Base-by-base conservation (phyloP, 2,888 invertebrate species). In the Rhyacophila evoluta region DNA sequence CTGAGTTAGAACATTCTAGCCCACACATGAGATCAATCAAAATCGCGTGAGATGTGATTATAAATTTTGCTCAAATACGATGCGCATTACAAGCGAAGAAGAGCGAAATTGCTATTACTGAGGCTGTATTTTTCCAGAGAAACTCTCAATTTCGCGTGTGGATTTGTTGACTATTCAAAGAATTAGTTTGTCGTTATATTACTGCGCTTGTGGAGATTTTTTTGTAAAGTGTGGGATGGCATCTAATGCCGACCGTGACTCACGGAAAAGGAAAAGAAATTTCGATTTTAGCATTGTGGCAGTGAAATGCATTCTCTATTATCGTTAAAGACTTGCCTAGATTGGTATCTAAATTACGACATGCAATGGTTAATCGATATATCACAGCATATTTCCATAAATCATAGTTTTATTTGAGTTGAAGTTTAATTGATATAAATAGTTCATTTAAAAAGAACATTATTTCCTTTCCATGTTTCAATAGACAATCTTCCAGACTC, bases 201-300 rank as follows among this genome's bases (percentile, higher is more conserved):
- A 55, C 1, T 41, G 39, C 6, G 12, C 25, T 55, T 55, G 6
- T 41, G 6, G 19, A 19, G 19, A 41, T 55, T 55, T 55, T 55
- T 55, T 3, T 55, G 25, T 19, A 19, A n/a, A n/a, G 55, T 55
- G 55, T 25, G 19, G 55, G 55, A 25, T 55, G 55, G 55, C 55
- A 55, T 55, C 19, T 55, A 19, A 55, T 55, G 25, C 19, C 15
- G 19, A 19, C 55, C 55, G 55, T 55, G 55, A 55, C 55, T 55
- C 55, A 55, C 55, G 55, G 55, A 55, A 55, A 55, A 55, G 25
- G 55, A 55, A 55, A 55, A 55, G 55, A 55, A 55, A 55, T 55
- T 55, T 55, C 55, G 55, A 55, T 55, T 55, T 55, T 55, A 8
- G 2, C 19, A 55, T 55, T 41, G 15, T 41, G 41, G 41, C 41